Conservation (phyloP, 1,140 invertebrate species). For the Saccostrea cuccullata region DNA sequence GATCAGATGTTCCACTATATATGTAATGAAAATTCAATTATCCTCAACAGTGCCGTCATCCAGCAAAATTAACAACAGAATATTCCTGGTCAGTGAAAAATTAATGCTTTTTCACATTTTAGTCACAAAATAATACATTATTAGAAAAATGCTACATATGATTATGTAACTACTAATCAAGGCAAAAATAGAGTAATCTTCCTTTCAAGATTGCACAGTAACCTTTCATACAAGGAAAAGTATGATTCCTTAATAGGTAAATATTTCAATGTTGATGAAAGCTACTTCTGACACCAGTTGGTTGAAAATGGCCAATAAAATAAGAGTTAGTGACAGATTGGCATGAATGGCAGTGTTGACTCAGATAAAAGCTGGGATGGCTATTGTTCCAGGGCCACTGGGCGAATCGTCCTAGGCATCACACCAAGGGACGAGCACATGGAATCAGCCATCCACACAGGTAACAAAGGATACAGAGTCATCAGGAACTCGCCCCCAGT, state of each 20-base stretch:
- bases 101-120: too few species aligned
- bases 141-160: too few species aligned
- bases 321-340: not conserved
- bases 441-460: slow-evolving; percentile 74
- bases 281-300: not conserved
- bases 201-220: slow-evolving; percentile 11
- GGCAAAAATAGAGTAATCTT: slow-evolving; percentile 1
- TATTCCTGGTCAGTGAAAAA: too few species aligned
- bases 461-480: slow-evolving; percentile 70
- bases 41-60: too few species aligned
- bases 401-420: slow-evolving; percentile 65
- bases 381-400: slow-evolving; percentile 48
- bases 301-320: not conserved
- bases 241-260: not conserved
- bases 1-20: too few species aligned
- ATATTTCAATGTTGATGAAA: not conserved
- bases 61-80: too few species aligned
- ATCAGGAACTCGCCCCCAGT: slow-evolving; percentile 72
- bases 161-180: not conserved
- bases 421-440: slow-evolving; percentile 64
- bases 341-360: slow-evolving; percentile 15
- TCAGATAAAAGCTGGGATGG: not conserved
- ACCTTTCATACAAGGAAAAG: not conserved
- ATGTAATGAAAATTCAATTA: too few species aligned
- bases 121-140: too few species aligned